Conservation (phyloP, 2,113 vertebrate species). For the Thoracochromis brauschi region DNA sequence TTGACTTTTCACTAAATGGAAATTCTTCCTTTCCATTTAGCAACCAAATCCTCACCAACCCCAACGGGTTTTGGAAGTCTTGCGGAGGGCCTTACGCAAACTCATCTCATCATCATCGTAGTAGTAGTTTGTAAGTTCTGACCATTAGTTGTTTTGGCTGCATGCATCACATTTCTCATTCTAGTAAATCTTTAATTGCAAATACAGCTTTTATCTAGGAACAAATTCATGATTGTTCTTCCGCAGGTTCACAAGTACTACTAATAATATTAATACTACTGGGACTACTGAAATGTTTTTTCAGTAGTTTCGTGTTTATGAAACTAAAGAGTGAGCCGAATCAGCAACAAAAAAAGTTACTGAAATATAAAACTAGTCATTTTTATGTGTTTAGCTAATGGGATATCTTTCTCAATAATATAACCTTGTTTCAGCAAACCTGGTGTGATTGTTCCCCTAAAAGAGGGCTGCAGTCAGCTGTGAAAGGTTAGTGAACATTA, state of each 20-base stretch:
- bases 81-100: not conserved
- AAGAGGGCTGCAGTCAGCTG: not conserved
- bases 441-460: not conserved
- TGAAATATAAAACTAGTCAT: not conserved
- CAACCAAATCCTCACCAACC: not conserved
- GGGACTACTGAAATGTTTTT: not conserved
- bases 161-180: not conserved
- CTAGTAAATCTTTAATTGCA: not conserved
- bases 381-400: not conserved
- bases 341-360: not conserved
- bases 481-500: not conserved
- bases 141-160: not conserved
- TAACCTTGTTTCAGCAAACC: not conserved
- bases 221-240: not conserved
- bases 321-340: not conserved
- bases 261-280: not conserved
- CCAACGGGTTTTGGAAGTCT: not conserved
- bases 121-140: not conserved
- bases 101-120: not conserved
- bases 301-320: not conserved
- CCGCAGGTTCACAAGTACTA: not conserved
- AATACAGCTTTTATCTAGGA: not conserved
- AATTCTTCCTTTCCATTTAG: not conserved
- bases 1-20: not conserved
- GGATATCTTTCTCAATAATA: not conserved